Conservation (phyloP, 2,113 vertebrate species). For the Chaetodon auriga region DNA sequence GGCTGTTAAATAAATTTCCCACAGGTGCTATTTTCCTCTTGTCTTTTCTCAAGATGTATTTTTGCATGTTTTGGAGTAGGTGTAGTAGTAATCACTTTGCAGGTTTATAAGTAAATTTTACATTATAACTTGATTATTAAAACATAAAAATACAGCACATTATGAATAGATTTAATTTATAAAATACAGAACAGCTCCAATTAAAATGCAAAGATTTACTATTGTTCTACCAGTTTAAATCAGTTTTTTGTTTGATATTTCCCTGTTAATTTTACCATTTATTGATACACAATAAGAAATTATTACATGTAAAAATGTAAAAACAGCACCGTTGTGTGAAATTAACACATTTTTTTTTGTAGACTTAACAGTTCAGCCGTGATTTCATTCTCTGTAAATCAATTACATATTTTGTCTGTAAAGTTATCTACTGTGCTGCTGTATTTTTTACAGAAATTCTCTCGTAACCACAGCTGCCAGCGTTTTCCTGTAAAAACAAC, state of each 20-base stretch:
- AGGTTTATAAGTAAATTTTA: conserved; percentile 8
- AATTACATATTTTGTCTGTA: conserved; percentile 9
- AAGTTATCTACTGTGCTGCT: conserved; percentile 21
- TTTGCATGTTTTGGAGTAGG: too few species aligned
- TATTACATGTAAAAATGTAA: conserved; percentile 30
- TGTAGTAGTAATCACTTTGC: neutral
- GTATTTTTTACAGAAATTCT: conserved; percentile 28
- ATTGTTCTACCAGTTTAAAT: conserved; percentile 10
- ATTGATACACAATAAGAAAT: conserved; percentile 21
- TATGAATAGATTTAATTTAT: conserved; percentile 13
- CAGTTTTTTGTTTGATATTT: conserved; percentile 19
- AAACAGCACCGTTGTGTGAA: conserved; percentile 3
- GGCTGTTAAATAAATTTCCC: conserved; percentile 1
- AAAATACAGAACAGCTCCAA: conserved; percentile 29
- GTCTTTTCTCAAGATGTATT: conserved; percentile 3
- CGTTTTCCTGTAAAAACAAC: conserved; percentile 10
- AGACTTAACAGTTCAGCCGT: conserved; percentile 8
- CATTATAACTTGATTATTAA: conserved; percentile 4
- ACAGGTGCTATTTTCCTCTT: conserved; percentile 2
- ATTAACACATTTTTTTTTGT: conserved; percentile 10
- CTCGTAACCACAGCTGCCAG: conserved; percentile 30
- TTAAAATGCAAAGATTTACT: conserved; percentile 37
- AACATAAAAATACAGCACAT: conserved; percentile 14
- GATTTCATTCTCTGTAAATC: conserved; percentile 25
- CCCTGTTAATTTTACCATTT: conserved; percentile 21